phyloP scores from a whole-genome alignment of 2,888 invertebrate genomes.

The Scaeva pyrastri region DNA sequence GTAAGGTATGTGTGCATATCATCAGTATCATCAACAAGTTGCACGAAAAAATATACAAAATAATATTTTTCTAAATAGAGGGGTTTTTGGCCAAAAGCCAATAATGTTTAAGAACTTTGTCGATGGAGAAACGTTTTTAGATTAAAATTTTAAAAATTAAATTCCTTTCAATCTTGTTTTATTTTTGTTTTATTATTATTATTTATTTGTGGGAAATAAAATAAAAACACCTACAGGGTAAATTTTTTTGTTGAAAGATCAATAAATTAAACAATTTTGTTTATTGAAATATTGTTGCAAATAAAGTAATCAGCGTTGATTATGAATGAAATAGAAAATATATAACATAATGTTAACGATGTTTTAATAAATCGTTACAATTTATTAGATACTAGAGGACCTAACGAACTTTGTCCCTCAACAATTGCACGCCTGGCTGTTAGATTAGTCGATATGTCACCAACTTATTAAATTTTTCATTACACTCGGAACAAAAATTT shows the following conservation, averaged over 20 bases:
- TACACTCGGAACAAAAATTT: too few species aligned
- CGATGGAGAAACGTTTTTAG: background rate
- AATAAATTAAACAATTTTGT: background rate
- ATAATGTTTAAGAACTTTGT: background rate
- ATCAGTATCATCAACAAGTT: conserved; percentile 14
- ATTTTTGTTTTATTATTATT: background rate
- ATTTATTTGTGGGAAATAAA: background rate
- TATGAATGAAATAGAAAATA: too few species aligned
- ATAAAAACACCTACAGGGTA: background rate
- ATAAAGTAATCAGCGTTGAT: too few species aligned
- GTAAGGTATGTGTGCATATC: too few species aligned
- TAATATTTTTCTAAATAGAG: conserved; percentile 1
- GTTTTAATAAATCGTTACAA: too few species aligned
- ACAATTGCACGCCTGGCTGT: too few species aligned
- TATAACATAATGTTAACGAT: too few species aligned
- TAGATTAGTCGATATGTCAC: too few species aligned
- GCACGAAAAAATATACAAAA: background rate
- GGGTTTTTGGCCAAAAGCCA: background rate
- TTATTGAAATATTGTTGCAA: too few species aligned
- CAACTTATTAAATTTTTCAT: too few species aligned
- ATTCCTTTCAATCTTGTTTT: background rate
- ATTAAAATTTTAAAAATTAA: background rate
- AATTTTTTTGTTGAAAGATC: background rate
- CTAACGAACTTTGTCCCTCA: too few species aligned
- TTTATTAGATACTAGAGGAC: too few species aligned